These are phyloP conservation scores for Stomatorhinus walkeri DNA, from an alignment of 2,797 vertebrate genomes.

Conservation along the genomic window DNA sequence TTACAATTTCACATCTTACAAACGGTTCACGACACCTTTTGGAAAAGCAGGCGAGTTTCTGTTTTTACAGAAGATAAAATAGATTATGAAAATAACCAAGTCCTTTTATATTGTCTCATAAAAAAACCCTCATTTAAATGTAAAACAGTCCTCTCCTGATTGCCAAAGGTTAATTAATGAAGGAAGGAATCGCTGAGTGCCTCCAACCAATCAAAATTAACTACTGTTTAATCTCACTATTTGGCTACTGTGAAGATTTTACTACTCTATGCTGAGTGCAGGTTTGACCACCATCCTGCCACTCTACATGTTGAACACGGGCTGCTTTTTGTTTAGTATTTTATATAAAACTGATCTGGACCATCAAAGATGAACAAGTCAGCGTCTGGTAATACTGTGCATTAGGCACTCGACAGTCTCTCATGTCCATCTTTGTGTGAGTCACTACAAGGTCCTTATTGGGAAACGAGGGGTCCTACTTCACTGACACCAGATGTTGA, in stretches of 20 bases:
- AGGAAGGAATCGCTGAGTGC: constrained; percentile 34
- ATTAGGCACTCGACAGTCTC: neutral
- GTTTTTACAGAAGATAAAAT: constrained; percentile 39
- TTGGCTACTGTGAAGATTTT: constrained; percentile 38
- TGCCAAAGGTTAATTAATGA: neutral
- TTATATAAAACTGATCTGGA: neutral
- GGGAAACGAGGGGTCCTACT: constrained; percentile 31
- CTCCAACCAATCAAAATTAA: constrained; percentile 57
- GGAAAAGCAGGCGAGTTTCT: constrained; percentile 33
- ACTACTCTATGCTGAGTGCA: constrained; percentile 24
- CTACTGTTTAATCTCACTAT: constrained; percentile 60
- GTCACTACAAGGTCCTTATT: constrained; percentile 31
- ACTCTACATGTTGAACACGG: constrained; percentile 17
- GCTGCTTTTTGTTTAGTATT: neutral
- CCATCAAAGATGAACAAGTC: neutral
- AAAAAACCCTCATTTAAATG: constrained; percentile 27
- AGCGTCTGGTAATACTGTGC: neutral
- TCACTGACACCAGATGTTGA: constrained; percentile 27
- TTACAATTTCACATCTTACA: constrained; percentile 60
- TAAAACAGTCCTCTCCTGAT: constrained; percentile 21
- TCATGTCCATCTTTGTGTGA: neutral
- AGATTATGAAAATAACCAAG: constrained; percentile 38
- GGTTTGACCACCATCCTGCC: constrained; percentile 20
- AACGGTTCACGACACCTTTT: constrained; percentile 54
- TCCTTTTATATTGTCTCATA: constrained; percentile 39